These are phyloP conservation scores for Anguilla anguilla DNA, from an alignment of 2,797 vertebrate genomes.

Conservation along the genomic window DNA sequence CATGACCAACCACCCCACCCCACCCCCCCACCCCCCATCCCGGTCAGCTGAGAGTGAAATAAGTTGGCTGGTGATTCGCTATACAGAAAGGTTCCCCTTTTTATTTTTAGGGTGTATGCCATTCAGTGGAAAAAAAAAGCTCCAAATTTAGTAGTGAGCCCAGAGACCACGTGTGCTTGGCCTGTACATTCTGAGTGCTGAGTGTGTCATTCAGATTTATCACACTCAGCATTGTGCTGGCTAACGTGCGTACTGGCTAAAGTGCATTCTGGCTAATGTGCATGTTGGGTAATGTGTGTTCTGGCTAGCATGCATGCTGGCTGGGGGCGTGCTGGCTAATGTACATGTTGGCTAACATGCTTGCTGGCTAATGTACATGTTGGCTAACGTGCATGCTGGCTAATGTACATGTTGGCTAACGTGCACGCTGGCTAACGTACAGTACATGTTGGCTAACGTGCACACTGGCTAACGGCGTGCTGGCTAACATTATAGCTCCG, in stretches of 20 bases:
- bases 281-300: no score
- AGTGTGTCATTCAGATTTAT: background rate
- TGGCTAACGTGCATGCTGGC: no score
- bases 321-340: no score
- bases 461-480: no score
- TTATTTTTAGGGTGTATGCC: constrained; percentile 15
- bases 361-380: no score
- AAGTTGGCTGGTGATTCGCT: background rate
- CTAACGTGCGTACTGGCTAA: background rate
- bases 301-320: no score
- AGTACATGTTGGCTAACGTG: no score
- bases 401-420: no score
- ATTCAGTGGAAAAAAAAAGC: constrained; percentile 33
- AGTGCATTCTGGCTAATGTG: no score
- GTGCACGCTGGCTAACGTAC: no score
- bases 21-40: background rate
- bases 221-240: background rate
- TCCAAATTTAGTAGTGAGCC: background rate
- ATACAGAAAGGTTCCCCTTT: constrained; percentile 19
- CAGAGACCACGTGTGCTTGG: background rate
- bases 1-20: constrained; percentile 13
- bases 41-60: background rate
- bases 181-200: background rate
- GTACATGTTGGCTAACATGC: no score
- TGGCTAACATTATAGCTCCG: background rate